These are phyloP conservation scores for Lagodon rhomboides DNA, from an alignment of 2,797 vertebrate genomes.

Conservation along the genomic window DNA sequence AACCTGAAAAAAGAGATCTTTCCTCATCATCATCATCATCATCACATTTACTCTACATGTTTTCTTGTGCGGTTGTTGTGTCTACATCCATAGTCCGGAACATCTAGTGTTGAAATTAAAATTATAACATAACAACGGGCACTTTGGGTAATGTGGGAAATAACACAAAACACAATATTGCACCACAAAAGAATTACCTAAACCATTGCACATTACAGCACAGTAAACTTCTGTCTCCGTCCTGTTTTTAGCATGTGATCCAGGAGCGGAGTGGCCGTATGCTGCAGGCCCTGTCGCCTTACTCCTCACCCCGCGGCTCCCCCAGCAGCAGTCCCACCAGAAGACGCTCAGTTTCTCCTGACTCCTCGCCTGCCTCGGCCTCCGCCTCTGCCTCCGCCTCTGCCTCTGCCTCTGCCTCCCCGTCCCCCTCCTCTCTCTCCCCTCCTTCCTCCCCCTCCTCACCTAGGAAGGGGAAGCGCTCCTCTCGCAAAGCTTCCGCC, in stretches of 20 bases:
- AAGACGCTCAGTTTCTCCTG: constrained; percentile 85
- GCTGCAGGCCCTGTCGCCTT: constrained; percentile 96
- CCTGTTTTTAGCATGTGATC: constrained; percentile 89
- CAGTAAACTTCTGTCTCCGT: constrained; percentile 17
- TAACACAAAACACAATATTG: neutral
- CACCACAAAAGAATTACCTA: neutral
- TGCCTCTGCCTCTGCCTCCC: constrained; percentile 38
- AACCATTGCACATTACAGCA: neutral
- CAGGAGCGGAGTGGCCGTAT: constrained; percentile 95
- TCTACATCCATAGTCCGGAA: no score
- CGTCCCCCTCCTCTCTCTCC: constrained; percentile 69
- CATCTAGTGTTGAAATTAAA: no score
- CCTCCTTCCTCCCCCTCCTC: constrained; percentile 45
- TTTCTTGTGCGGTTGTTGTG: no score
- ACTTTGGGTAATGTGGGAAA: neutral
- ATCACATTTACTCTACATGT: no score
- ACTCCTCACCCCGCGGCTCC: constrained; percentile 88
- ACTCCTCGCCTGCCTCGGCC: constrained; percentile 80
- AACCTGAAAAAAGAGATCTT: no score
- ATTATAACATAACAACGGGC: no score
- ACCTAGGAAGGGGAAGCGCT: constrained; percentile 44
- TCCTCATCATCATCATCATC: no score
- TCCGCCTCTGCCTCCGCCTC: constrained; percentile 53
- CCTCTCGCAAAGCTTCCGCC: constrained; percentile 49
- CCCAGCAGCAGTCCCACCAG: constrained; percentile 86